Percentiles rank a stretch among this genome's conserved stretches.
Conservation (phyloP, 2,113 vertebrate genomes). For the Hemiprocne comata region DNA sequence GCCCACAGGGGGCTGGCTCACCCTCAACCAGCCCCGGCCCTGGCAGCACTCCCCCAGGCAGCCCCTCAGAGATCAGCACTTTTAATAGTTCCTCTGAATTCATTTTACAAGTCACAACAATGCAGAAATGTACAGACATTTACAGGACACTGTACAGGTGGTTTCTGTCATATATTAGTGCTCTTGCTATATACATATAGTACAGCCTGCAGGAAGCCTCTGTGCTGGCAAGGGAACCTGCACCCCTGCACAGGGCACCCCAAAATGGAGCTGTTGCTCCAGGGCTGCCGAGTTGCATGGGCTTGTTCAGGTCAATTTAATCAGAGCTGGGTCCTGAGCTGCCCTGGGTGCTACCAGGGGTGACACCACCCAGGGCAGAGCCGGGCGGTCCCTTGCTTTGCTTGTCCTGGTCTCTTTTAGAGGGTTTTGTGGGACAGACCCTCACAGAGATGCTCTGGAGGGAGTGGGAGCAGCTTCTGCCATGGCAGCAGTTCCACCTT, state of each 20-base stretch:
- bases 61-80: accelerated
- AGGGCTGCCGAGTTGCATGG: accelerated
- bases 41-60: neutral
- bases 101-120: neutral
- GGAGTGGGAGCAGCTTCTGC: neutral
- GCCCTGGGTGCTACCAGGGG: neutral
- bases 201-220: slow-evolving; percentile 15
- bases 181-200: slow-evolving; percentile 68
- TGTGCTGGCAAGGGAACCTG: accelerated
- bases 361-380: neutral
- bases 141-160: neutral
- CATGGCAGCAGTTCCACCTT: accelerated
- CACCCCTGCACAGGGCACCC: accelerated
- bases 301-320: accelerated
- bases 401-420: neutral
- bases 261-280: neutral
- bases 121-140: slow-evolving; percentile 44
- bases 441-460: neutral
- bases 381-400: neutral
- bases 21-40: too few species aligned
- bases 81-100: slow-evolving; percentile 24
- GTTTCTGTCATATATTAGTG: slow-evolving; percentile 59
- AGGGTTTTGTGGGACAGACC: neutral
- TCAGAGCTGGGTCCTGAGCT: neutral
- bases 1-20: neutral